Percentiles rank a stretch among this genome's conserved stretches.
These are phyloP conservation scores for Echeneis naucrates DNA, from an alignment of 2,797 vertebrate species.

Conservation along the genomic window DNA sequence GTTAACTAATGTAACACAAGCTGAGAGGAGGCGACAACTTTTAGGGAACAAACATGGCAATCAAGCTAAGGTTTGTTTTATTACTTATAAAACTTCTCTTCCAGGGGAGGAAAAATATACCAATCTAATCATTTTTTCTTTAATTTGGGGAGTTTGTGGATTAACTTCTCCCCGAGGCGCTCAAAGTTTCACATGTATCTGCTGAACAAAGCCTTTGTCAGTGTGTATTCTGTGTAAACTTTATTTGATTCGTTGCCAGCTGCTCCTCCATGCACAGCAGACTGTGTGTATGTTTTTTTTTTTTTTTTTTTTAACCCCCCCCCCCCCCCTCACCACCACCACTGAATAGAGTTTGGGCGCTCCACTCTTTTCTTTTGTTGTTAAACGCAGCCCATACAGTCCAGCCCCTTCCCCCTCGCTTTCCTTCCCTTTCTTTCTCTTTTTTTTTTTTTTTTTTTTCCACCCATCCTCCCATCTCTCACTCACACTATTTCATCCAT, in stretches of 20 bases:
- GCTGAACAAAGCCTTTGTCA: neutral
- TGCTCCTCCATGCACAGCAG: slow-evolving; percentile 40
- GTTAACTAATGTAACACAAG: neutral
- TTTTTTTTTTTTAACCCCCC: slow-evolving; percentile 34
- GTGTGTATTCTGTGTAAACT: neutral
- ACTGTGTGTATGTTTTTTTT: neutral
- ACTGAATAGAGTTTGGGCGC: slow-evolving; percentile 71
- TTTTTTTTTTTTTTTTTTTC: slow-evolving; percentile 17
- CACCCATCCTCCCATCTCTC: slow-evolving; percentile 38
- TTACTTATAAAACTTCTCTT: neutral
- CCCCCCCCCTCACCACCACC: slow-evolving; percentile 41
- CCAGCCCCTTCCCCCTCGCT: slow-evolving; percentile 62
- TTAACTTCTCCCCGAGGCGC: neutral
- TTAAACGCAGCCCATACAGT: slow-evolving; percentile 71
- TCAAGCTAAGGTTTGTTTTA: neutral
- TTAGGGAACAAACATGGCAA: neutral
- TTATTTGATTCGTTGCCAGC: slow-evolving; percentile 49
- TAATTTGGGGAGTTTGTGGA: neutral
- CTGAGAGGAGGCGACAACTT: neutral
- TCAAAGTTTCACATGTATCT: neutral
- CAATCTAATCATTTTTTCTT: neutral
- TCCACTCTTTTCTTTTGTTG: slow-evolving; percentile 79
- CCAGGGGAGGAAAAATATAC: neutral
- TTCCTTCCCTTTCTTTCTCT: slow-evolving; percentile 41
- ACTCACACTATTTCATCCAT: slow-evolving; percentile 79